Base-by-base conservation (phyloP, 1,140 invertebrate species). In the Pteromalus puparum region DNA sequence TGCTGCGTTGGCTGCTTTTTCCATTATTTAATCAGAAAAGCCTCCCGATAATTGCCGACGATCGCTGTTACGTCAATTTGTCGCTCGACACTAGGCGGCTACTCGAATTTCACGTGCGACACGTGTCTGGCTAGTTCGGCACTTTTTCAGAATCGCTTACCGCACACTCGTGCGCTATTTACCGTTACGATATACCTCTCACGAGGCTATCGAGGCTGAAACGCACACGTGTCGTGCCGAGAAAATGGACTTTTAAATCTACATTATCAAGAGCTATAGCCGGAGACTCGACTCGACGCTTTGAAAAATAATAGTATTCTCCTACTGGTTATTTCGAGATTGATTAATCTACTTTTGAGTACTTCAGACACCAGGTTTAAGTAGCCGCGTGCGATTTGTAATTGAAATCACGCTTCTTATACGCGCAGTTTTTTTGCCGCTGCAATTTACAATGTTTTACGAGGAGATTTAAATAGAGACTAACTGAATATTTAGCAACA, bases 11-110 rank as follows among this genome's bases (percentile, higher is more conserved):
- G 28, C 21, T 18, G 53, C 53, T 61, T 67, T 82, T 68, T 42
- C 67, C 74, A 15, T 48, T 77, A 34, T 48, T 83, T 48, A 48
- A 77, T 83, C 34, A 30, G 48, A 42, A 75, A 61, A 82, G 18
- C n/a, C 3, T 74, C 30, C 30, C 68, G 30, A 82, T 53, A 82
- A 83, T 77, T 77, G 46, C 67, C 9, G 42, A 70, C 24, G 46
- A 78, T 46, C 9, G 46, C 53, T n/a, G 53, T 61, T 61, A 61
- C 53, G 67, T 83, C 65, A 73, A 61, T 53, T 38, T 38, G 21
- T 18, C 24, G 18, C 38, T 13, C 18, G 28, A 28, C 30, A 30
- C 1, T 4, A 30, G 30, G 1, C 30, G 24, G 65, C 70, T 18
- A 18, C 53, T 61, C 53, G 18, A 79, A 72, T 38, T 79, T 84